phyloP scores from a whole-genome alignment of 2,113 vertebrate species.

The Athene cunicularia region DNA sequence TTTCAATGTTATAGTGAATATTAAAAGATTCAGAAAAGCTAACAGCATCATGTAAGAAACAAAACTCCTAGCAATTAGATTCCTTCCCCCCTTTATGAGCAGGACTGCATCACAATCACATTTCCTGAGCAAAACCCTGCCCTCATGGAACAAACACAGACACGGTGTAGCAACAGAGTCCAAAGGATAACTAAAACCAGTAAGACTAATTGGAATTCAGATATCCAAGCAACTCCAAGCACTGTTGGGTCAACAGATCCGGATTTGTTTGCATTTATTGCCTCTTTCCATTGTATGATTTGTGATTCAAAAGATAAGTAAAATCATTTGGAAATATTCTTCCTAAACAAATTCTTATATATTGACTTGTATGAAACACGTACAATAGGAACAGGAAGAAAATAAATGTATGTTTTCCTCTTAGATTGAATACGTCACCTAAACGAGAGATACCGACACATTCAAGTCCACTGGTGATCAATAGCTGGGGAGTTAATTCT shows the following conservation, averaged over 20 bases:
- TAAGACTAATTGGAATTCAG: not conserved
- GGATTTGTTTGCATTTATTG: not conserved
- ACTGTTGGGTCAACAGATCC: not conserved
- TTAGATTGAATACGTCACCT: not conserved
- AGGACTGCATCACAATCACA: not conserved
- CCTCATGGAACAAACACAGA: not conserved
- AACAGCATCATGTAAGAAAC: not conserved
- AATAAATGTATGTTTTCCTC: not conserved
- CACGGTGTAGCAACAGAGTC: not conserved
- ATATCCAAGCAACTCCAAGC: not conserved
- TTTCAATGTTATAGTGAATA: not conserved
- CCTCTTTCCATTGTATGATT: not conserved
- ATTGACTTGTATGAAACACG: not conserved
- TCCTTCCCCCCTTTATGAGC: not conserved
- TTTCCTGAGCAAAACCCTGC: not conserved
- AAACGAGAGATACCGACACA: not conserved
- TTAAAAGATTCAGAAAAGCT: not conserved
- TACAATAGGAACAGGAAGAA: not conserved
- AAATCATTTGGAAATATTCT: not conserved
- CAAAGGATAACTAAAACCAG: not conserved
- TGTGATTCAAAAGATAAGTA: not conserved
- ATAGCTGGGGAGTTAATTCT: not conserved
- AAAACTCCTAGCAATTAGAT: not conserved
- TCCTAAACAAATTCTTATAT: not conserved
- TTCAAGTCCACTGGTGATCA: not conserved